Evolutionary conservation across 2,888 invertebrate genomes (phyloP), one percentile per base, ranked within the genome.

Genomic region (Drosophila ustulata): DNA sequence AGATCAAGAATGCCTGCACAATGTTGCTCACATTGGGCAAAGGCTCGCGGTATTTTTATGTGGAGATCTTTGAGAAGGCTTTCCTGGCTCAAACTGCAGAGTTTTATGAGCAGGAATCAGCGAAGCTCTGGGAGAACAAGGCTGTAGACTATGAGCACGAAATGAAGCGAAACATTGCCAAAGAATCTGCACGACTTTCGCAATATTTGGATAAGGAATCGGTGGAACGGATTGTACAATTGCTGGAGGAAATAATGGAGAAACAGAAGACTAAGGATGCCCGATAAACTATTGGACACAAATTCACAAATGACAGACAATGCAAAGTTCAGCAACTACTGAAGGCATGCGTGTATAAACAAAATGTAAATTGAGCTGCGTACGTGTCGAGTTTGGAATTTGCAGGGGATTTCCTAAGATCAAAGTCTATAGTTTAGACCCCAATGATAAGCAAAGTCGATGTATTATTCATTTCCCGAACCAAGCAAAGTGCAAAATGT

Each of bases 341-440:
- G 32, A 32, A 18, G 18, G 18, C 18, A 18, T 28, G 23, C 32
- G 11, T 3, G 23, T 9, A 49, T 51, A 51, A 25, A 37, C 11
- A 51, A 34, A 32, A 50, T 32, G 18, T 50, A 50, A 34, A 50
- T 50, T 34, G 23, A 9, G 23, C 32, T 32, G 39, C 39, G 46
- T 49, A 65, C 52, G 47, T 70, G 66, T 53, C 47, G 28, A 32
- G 32, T 52, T 9, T 65, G 45, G n/a, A 30, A 57, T 49, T 73
- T 23, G 13, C 8, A 37, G 30, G 25, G 46, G 23, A 18, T 49
- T 49, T 49, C 47, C 47, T 30, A 5, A 13, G 30, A 49, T 30
- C 13, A 41, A 41, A 41, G 39, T 41, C 9, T 49, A 30, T 30
- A 49, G 47, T 49, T 49, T 37, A 37, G 11, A n/a, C n/a, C 11